Conservation (phyloP, 2,888 invertebrate genomes). For the Andrena dorsata region DNA sequence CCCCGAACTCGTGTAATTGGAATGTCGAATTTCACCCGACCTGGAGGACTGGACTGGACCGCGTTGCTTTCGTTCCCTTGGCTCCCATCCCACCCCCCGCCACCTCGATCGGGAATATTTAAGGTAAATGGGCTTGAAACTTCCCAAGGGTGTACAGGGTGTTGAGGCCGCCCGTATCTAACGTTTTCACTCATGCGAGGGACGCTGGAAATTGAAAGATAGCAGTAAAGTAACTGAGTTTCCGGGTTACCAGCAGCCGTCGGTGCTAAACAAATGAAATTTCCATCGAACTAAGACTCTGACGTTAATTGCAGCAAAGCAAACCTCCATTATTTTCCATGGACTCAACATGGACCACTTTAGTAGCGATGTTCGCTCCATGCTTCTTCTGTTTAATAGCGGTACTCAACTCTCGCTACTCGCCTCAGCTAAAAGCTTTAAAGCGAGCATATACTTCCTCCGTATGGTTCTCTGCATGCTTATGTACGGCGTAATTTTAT, state of each 20-base stretch:
- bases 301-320: background rate
- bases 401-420: slow-evolving; percentile 29
- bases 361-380: slow-evolving; percentile 17
- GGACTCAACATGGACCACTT: background rate
- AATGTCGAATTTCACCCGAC: slow-evolving; percentile 61
- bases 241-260: background rate
- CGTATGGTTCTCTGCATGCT: background rate
- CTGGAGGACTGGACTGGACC: background rate
- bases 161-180: background rate
- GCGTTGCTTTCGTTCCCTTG: background rate
- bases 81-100: background rate
- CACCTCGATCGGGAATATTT: background rate
- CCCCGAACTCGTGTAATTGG: slow-evolving; percentile 64
- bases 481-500: too few species aligned
- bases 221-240: too few species aligned
- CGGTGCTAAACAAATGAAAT: background rate
- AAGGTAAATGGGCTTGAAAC: background rate
- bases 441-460: background rate
- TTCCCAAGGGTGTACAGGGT: background rate
- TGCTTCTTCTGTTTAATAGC: slow-evolving; percentile 44
- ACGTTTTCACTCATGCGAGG: background rate
- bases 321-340: slow-evolving; percentile 8
- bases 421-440: background rate
- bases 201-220: too few species aligned
- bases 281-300: background rate